Evolutionary conservation across 2,888 invertebrate genomes (phyloP), one percentile per base, ranked within the genome.

Genomic region (Eulithis testata): DNA sequence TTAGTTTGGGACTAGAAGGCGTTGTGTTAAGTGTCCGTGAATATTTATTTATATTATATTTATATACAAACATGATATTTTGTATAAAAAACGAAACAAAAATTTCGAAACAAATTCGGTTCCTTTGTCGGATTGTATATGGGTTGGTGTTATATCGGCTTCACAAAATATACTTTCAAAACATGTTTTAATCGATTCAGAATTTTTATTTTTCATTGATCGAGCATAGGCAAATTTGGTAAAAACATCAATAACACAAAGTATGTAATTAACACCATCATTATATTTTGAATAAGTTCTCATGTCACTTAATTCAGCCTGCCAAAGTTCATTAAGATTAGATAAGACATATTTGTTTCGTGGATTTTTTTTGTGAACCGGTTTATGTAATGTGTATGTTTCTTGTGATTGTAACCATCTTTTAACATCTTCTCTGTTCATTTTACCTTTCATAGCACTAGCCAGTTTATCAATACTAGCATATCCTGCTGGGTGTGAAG

Each of bases 281-380:
- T 31, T 31, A 31, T 31, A 11, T 11, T 45, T 45, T 5, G 45
- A 45, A 45, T 45, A 45, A 45, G 45, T n/a, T 45, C 45, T 45
- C 45, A 45, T 45, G n/a, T 45, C 45, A 11, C 45, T 45, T 51
- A 73, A 64, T 61, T 72, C 73, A 56, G 69, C 75, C 54, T 73
- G 75, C 75, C 73, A 73, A 5, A 73, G 61, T 65, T 72, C 72
- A 62, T 73, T 73, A 21, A 72, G 7, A 71, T 74, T 73, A 53
- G 73, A 74, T 63, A 73, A 53, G 11, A 71, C 57, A 61, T 74
- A 74, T 64, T 54, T 73, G 40, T 74, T 76, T 55, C 76, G 55
- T 37, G 71, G 68, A 60, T 71, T 65, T 54, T 66, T 71, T 54
- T 51, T 69, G 12, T 68, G 69, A 9, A 70, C 65, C 5, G 73